Percentiles rank a stretch among this genome's conserved stretches.
Conservation (phyloP, 2,113 vertebrate species). For the Apteryx owenii region DNA sequence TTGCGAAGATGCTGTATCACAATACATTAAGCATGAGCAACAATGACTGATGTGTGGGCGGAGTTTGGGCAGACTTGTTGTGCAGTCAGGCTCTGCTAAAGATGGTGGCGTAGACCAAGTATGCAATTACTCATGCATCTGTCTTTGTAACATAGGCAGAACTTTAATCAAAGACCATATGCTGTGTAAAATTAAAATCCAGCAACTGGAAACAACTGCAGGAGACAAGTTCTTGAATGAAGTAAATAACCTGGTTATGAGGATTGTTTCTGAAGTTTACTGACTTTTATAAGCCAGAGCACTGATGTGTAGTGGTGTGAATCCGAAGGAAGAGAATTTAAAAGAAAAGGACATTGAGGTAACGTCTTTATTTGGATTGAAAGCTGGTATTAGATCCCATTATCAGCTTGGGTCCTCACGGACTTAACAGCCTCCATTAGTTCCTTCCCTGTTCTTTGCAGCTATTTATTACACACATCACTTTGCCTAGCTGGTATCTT, state of each 20-base stretch:
- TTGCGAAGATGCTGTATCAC: not conserved
- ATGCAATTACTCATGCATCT: not conserved
- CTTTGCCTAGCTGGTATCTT: not conserved
- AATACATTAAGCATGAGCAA: not conserved
- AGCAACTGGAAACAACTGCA: not conserved
- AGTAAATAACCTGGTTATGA: not conserved
- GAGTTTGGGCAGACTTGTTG: not conserved
- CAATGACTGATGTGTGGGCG: not conserved
- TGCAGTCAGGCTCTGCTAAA: not conserved
- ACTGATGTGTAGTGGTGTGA: not conserved
- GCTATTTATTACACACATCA: not conserved
- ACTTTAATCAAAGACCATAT: not conserved
- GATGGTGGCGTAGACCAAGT: not conserved
- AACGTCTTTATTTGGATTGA: conserved; percentile 15
- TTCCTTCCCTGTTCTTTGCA: not conserved
- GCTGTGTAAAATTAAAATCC: not conserved
- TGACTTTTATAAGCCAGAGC: not conserved
- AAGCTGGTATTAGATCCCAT: not conserved
- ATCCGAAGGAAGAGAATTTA: not conserved
- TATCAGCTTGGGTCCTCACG: not conserved
- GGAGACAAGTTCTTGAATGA: not conserved
- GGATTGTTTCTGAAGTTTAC: not conserved
- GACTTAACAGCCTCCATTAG: not conserved
- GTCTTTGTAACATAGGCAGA: not conserved
- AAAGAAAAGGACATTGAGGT: not conserved